These are phyloP conservation scores for Drosophila obscura DNA, from an alignment of 1,140 invertebrate species.

Conservation along the genomic window DNA sequence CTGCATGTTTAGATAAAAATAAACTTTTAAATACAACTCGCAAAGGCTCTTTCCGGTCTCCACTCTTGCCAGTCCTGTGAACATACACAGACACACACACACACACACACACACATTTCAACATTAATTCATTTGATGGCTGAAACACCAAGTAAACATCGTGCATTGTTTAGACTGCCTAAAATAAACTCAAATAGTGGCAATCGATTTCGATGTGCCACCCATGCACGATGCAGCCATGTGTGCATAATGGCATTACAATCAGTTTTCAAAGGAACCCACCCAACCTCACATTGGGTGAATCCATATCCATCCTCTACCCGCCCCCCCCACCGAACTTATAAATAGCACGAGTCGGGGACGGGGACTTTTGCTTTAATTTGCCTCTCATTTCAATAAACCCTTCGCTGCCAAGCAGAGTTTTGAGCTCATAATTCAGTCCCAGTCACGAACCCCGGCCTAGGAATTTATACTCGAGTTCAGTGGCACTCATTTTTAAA, in stretches of 20 bases:
- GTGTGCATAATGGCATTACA: constrained; percentile 74
- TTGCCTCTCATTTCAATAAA: constrained; percentile 57
- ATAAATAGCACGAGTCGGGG: constrained; percentile 56
- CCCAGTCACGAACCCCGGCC: constrained; percentile 13
- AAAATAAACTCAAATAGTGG: constrained; percentile 64
- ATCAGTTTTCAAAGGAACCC: constrained; percentile 53
- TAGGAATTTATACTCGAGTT: constrained; percentile 62
- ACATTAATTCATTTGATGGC: constrained; percentile 71
- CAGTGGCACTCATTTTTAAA: constrained; percentile 53
- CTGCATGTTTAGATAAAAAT: constrained; percentile 59
- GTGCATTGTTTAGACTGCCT: constrained; percentile 13
- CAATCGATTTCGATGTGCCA: constrained; percentile 49
- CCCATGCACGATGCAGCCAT: constrained; percentile 40
- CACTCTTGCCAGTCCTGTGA: background rate
- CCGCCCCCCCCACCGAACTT: background rate
- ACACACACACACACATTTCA: constrained; percentile 3
- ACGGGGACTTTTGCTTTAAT: constrained; percentile 27
- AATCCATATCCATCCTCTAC: too few species aligned
- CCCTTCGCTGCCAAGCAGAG: background rate
- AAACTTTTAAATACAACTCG: constrained; percentile 38
- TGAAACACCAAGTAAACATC: constrained; percentile 49
- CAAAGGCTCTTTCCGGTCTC: background rate
- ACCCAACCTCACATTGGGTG: background rate
- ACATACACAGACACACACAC: constrained; percentile 2
- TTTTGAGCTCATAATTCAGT: constrained; percentile 23